Base-by-base conservation (phyloP, 1,140 invertebrate species). In the Listronotus oregonensis region DNA sequence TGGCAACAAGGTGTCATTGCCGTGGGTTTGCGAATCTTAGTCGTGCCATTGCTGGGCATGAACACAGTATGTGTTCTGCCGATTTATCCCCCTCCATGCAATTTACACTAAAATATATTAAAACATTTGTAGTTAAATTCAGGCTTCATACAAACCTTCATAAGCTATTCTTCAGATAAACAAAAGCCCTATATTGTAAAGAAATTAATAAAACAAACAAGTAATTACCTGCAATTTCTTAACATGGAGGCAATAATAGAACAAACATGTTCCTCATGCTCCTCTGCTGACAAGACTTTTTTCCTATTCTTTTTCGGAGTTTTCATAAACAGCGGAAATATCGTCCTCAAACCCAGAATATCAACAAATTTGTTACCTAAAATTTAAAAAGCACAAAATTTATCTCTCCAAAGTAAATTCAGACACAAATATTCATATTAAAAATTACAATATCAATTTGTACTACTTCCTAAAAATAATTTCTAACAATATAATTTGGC, bases 281-380 rank as follows among this genome's bases (percentile, higher is more conserved):
- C 94, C 78, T 97, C 92, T 6, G 91, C 85, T 8, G 90, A 91
- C 34, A 76, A 67, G 0, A 75, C 72, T 73, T 91, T 90, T 78
- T 91, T 92, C 66, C 92, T 85, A 70, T 90, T 88, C 72, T 91
- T 92, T 60, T 91, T 94, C 5, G 96, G 96, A 0, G 97, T 98
- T 83, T 98, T 97, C 97, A 99, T 99, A 76, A 99, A 99, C 0
- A 99, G 81, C 1, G 97, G 97, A 81, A 99, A 99, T 55, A 99
- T 91, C 1, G 95, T 97, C 32, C 96, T 82, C 8, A 99, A 84
- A 0, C 97, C 98, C 2, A 99, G 84, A 72, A 99, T 99, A 77
- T 99, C 98, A 0, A 99, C 93, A 82, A 99, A 98, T 80, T 99
- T 99, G 75, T 96, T 96, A 77, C 96, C 63, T 65, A 43, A 55